Percentiles rank a stretch among this genome's conserved stretches.
Evolutionary conservation across 2,113 vertebrate genomes (phyloP).

Genomic region (Sarotherodon lohbergeri): DNA sequence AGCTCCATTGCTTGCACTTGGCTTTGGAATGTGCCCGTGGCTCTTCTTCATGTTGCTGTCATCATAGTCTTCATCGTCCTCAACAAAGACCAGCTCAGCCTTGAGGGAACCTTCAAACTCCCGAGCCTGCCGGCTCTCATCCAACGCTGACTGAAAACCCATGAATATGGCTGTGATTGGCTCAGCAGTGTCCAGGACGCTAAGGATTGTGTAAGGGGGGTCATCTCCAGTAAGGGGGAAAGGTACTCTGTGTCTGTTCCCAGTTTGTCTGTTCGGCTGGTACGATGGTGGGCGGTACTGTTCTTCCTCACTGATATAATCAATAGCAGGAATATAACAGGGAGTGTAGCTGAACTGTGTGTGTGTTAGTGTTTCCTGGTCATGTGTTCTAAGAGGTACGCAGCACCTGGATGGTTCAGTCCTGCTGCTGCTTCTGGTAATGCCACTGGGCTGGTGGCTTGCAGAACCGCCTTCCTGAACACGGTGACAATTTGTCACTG

Average conservation of each 20-base stretch:
- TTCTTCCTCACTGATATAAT: slow-evolving; percentile 34
- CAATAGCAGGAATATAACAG: slow-evolving; percentile 28
- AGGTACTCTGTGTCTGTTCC: background rate
- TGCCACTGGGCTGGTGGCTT: background rate
- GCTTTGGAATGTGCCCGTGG: slow-evolving; percentile 39
- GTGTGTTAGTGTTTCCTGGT: background rate
- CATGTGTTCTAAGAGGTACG: background rate
- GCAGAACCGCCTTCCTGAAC: background rate
- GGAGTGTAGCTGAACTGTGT: slow-evolving; percentile 37
- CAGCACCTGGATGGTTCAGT: background rate
- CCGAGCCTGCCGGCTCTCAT: slow-evolving; percentile 48
- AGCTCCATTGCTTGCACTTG: slow-evolving; percentile 62
- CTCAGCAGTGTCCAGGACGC: slow-evolving; percentile 72
- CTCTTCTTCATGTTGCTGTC: background rate
- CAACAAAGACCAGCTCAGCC: slow-evolving; percentile 84
- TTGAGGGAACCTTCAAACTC: slow-evolving; percentile 78
- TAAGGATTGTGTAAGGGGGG: slow-evolving; percentile 63
- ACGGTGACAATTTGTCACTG: background rate
- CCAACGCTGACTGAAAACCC: slow-evolving; percentile 81
- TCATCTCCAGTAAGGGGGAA: slow-evolving; percentile 22
- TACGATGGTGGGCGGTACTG: background rate
- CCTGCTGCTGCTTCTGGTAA: background rate
- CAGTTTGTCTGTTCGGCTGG: background rate
- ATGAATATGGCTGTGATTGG: slow-evolving; percentile 91
- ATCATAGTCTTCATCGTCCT: slow-evolving; percentile 60